phyloP scores from a whole-genome alignment of 2,888 invertebrate genomes.

The Nemoura dubitans region DNA sequence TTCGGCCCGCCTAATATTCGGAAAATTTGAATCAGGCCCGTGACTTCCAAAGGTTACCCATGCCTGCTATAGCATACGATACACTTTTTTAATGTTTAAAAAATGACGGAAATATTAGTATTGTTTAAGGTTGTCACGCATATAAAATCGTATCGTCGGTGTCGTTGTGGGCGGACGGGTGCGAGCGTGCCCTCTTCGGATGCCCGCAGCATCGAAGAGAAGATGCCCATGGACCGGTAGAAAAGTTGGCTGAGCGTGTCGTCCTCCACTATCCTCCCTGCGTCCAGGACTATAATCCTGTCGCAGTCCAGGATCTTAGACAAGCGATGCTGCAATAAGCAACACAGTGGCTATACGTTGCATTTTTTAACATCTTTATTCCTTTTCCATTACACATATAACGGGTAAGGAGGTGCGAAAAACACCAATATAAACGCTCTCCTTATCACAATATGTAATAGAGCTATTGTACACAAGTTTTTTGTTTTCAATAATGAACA shows the following conservation, averaged over 20 bases:
- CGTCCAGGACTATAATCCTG: slow-evolving; percentile 74
- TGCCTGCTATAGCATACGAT: too few relatives aligned
- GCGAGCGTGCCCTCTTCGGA: slow-evolving; percentile 51
- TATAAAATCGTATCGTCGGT: slow-evolving; percentile 8
- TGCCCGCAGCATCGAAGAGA: slow-evolving; percentile 67
- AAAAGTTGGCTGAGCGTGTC: slow-evolving; percentile 70
- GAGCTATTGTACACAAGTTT: too few relatives aligned
- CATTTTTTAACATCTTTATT: too few relatives aligned
- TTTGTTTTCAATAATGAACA: too few relatives aligned
- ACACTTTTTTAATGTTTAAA: neutral
- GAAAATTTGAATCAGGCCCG: too few relatives aligned
- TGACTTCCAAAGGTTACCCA: too few relatives aligned
- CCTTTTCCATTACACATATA: too few relatives aligned
- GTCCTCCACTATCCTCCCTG: slow-evolving; percentile 73
- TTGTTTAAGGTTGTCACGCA: neutral
- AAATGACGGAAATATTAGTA: neutral
- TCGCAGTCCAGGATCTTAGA: slow-evolving; percentile 77
- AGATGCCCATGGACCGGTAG: slow-evolving; percentile 66
- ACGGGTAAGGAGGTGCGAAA: too few relatives aligned
- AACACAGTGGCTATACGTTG: neutral
- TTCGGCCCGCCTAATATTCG: too few relatives aligned
- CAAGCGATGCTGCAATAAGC: slow-evolving; percentile 68
- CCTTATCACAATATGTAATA: too few relatives aligned
- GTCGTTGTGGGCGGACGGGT: neutral
- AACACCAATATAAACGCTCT: too few relatives aligned